Base-by-base conservation (phyloP, 2,113 vertebrate species). In the Machaerirhynchus nigripectus region DNA sequence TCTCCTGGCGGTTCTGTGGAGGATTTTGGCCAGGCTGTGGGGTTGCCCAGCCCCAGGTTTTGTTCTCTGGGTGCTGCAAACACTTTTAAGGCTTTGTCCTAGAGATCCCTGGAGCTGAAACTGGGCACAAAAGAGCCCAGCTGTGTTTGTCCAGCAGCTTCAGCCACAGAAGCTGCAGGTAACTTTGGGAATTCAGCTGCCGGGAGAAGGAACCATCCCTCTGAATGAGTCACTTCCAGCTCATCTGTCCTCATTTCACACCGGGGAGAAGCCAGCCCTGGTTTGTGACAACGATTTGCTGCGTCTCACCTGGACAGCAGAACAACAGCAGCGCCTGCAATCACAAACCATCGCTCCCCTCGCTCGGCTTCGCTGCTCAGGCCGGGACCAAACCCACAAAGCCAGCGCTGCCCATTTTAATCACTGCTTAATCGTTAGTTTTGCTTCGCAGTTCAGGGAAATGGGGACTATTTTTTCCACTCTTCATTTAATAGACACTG, bases 401-500 rank as follows among this genome's bases (percentile, higher is more conserved):
- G 37, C 59, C 82, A 90, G 35, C 56, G 26, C 82, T 69, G 53
- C 69, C 67, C 74, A 15, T 73, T 96, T 91, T 84, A 86, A 89
- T 91, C 87, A 33, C 57, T 81, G 7, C 14, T 88, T 96, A 90
- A 95, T 65, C 56, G 15, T 78, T 93, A 93, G 35, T 96, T 97
- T 79, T 90, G 80, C 65, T 94, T 16, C 76, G 89, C 84, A n/a
- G 82, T 28, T 52, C 57, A 76, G 90, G 80, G 80, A 97, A 78
- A 94, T 1, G 5, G 46, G 40, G 85, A 75, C 84, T 87, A 77
- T 83, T 96, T 96, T 87, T 90, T 63, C 76, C 64, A 80, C 73
- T 95, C 61, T 93, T 96, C 76, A 77, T 93, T 94, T 89, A 96
- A 91, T 19, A 95, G 84, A 80, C 88, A 87, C 84, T 85, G 84